Percentiles rank a stretch among this genome's conserved stretches.
phyloP scores from a whole-genome alignment of 2,888 invertebrate genomes.

The Deilephila elpenor region DNA sequence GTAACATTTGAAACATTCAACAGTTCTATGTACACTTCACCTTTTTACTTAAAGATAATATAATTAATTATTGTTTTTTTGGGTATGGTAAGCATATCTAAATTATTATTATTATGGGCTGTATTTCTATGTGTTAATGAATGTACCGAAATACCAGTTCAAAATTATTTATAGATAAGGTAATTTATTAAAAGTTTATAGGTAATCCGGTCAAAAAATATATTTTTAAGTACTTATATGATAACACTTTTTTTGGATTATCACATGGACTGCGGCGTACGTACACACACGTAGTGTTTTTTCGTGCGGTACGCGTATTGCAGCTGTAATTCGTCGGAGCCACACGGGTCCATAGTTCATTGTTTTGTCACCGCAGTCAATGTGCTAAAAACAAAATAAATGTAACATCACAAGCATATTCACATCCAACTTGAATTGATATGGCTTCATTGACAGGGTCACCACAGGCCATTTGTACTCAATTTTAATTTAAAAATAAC shows the following conservation, averaged over 20 bases:
- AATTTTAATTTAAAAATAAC: background rate
- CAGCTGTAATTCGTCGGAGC: too few relatives aligned
- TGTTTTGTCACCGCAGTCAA: too few relatives aligned
- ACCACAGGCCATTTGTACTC: background rate
- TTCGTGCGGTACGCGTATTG: too few relatives aligned
- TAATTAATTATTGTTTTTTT: background rate
- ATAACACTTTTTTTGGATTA: too few relatives aligned
- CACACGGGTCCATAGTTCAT: too few relatives aligned
- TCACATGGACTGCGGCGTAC: too few relatives aligned
- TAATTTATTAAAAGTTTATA: conserved; percentile 18
- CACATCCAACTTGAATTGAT: background rate
- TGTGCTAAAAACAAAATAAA: background rate
- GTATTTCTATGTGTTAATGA: background rate
- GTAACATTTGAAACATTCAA: background rate
- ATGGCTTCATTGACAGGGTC: background rate
- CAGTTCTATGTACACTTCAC: background rate
- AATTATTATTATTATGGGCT: background rate
- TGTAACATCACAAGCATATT: background rate
- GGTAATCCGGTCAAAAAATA: background rate
- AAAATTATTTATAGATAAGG: conserved; percentile 6
- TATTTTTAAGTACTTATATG: background rate
- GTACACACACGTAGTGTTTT: too few relatives aligned
- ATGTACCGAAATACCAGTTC: background rate
- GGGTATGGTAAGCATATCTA: background rate
- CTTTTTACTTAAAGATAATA: background rate